These are phyloP conservation scores for Heliconius sara DNA, from an alignment of 2,888 invertebrate species.

Conservation along the genomic window DNA sequence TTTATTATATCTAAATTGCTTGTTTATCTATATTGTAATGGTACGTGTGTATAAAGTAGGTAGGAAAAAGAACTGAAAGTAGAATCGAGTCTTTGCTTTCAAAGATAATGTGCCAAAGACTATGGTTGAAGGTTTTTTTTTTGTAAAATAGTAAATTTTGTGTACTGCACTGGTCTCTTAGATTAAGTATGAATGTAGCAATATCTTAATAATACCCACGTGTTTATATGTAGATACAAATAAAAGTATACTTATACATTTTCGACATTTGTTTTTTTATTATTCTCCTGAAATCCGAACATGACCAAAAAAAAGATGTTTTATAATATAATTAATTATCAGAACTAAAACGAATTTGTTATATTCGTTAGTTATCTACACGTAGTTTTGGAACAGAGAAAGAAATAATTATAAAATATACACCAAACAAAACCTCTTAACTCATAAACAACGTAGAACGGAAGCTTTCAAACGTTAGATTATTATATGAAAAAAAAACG, in stretches of 20 bases:
- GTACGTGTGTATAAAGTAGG: constrained; percentile 62
- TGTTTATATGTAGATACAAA: constrained; percentile 83
- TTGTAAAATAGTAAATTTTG: constrained; percentile 62
- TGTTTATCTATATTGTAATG: constrained; percentile 30
- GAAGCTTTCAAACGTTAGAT: constrained; percentile 33
- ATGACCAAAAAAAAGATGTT: background rate
- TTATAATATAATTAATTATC: background rate
- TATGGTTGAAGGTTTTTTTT: constrained; percentile 70
- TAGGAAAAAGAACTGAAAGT: constrained; percentile 74
- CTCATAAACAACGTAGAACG: constrained; percentile 33
- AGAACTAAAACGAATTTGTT: background rate
- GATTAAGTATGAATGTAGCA: constrained; percentile 72
- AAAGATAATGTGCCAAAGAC: constrained; percentile 84
- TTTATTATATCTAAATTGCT: constrained; percentile 8
- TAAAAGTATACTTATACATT: constrained; percentile 76
- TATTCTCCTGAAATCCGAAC: constrained; percentile 8
- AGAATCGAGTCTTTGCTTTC: constrained; percentile 80
- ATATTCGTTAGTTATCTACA: background rate
- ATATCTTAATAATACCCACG: constrained; percentile 74
- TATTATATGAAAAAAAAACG: constrained; percentile 28
- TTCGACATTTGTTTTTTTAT: constrained; percentile 58
- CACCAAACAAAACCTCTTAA: constrained; percentile 5
- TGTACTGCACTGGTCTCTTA: constrained; percentile 81
- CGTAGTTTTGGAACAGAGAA: background rate
- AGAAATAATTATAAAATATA: constrained; percentile 2